A percentile compares a stretch with the other conserved stretches of the same genome.
phyloP scores from a whole-genome alignment of 2,888 invertebrate species.

The Amitus sp. region DNA sequence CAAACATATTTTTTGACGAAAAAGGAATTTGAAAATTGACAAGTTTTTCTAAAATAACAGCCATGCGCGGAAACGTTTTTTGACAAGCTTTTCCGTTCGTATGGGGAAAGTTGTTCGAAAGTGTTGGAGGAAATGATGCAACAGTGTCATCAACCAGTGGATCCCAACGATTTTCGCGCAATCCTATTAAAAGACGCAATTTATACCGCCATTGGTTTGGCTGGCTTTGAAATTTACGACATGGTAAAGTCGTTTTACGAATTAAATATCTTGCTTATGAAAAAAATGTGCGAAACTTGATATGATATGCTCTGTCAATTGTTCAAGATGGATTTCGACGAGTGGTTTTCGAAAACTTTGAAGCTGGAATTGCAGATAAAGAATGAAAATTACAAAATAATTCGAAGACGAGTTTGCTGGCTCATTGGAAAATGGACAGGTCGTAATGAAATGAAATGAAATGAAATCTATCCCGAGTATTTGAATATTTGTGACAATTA shows the following conservation, averaged over 20 bases:
- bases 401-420: constrained; percentile 86
- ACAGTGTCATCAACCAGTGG: constrained; percentile 73
- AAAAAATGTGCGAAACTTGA: too few relatives aligned
- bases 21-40: constrained; percentile 18
- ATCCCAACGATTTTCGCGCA: constrained; percentile 78
- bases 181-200: constrained; percentile 92
- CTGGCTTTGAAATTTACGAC: constrained; percentile 90
- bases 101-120: constrained; percentile 76
- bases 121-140: constrained; percentile 79
- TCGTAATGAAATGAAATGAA: constrained; percentile 1
- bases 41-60: constrained; percentile 65
- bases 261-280: too few relatives aligned
- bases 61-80: constrained; percentile 91
- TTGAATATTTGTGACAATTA: background rate
- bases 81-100: constrained; percentile 84
- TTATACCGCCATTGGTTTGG: constrained; percentile 90
- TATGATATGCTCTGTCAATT: too few relatives aligned
- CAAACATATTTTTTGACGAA: constrained; percentile 35
- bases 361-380: constrained; percentile 84
- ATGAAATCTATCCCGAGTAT: too few relatives aligned
- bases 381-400: constrained; percentile 84
- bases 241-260: too few relatives aligned
- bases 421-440: constrained; percentile 82
- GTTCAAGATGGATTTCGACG: constrained; percentile 85
- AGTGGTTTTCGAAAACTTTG: constrained; percentile 88